phyloP scores from a whole-genome alignment of 1,140 invertebrate genomes.

The Apolygus lucorum region DNA sequence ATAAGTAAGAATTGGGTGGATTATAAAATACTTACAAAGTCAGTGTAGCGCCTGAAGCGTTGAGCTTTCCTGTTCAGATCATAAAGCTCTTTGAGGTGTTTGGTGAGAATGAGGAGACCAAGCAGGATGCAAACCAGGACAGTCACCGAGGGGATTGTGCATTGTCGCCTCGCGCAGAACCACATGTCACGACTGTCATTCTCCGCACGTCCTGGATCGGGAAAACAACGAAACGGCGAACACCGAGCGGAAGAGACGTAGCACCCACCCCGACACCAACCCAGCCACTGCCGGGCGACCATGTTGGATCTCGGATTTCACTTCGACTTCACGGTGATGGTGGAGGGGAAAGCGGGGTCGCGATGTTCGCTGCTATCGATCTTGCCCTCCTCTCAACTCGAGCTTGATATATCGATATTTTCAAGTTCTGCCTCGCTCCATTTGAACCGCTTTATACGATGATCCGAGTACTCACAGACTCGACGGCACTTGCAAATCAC shows the following conservation, averaged over 20 bases:
- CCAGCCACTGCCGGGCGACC: neutral
- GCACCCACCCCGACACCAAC: neutral
- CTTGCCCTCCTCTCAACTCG: too few relatives aligned
- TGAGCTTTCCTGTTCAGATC: slow-evolving; percentile 19
- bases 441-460: too few relatives aligned
- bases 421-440: too few relatives aligned
- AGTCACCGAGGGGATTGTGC: slow-evolving; percentile 12
- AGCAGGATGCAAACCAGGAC: slow-evolving; percentile 8
- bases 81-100: slow-evolving; percentile 20
- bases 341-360: too few relatives aligned
- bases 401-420: too few relatives aligned
- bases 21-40: slow-evolving; percentile 18
- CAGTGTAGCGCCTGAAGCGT: slow-evolving; percentile 6
- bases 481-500: too few relatives aligned
- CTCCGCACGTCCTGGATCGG: too few relatives aligned
- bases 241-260: neutral
- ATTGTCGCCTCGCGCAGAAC: slow-evolving; percentile 10
- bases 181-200: slow-evolving; percentile 18
- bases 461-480: too few relatives aligned
- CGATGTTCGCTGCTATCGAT: neutral
- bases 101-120: slow-evolving; percentile 11
- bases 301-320: neutral
- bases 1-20: too few relatives aligned
- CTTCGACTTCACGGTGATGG: too few relatives aligned
- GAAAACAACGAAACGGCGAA: neutral